Conservation (phyloP, 2,113 vertebrate genomes). For the Picathartes gymnocephalus region DNA sequence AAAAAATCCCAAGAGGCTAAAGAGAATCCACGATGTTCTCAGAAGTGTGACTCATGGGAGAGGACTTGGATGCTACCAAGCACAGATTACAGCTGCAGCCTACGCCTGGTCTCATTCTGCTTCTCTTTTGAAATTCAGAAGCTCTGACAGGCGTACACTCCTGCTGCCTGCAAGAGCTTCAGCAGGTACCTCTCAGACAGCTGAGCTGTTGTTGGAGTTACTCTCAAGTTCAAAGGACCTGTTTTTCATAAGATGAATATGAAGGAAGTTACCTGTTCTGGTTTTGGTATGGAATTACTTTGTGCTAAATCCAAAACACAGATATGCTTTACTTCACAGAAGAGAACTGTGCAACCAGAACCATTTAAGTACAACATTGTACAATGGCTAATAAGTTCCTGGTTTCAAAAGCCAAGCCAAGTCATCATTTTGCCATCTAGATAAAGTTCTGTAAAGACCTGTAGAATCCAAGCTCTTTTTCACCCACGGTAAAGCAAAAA, state of each 20-base stretch:
- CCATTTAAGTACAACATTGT: not conserved
- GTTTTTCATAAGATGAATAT: not conserved
- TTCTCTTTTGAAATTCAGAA: constrained; percentile 33
- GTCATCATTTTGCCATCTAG: not conserved
- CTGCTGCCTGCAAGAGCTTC: not conserved
- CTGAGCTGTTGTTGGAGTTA: not conserved
- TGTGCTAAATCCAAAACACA: not conserved
- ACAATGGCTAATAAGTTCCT: not conserved
- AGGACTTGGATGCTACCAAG: constrained; percentile 23
- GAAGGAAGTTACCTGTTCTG: not conserved
- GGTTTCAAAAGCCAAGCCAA: not conserved
- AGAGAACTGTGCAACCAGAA: not conserved
- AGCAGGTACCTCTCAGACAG: constrained; percentile 2
- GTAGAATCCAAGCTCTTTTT: not conserved
- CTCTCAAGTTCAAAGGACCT: not conserved
- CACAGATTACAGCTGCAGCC: constrained; percentile 52
- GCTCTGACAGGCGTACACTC: not conserved
- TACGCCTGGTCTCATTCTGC: constrained; percentile 38
- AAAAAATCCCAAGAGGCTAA: not conserved
- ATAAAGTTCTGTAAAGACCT: not conserved
- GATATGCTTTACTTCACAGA: not conserved
- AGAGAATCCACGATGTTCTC: constrained; percentile 28
- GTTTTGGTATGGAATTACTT: not conserved
- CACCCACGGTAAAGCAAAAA: not conserved
- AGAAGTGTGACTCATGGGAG: constrained; percentile 41